Base-by-base conservation (phyloP, 2,888 invertebrate species). In the Scaptomyza flava region DNA sequence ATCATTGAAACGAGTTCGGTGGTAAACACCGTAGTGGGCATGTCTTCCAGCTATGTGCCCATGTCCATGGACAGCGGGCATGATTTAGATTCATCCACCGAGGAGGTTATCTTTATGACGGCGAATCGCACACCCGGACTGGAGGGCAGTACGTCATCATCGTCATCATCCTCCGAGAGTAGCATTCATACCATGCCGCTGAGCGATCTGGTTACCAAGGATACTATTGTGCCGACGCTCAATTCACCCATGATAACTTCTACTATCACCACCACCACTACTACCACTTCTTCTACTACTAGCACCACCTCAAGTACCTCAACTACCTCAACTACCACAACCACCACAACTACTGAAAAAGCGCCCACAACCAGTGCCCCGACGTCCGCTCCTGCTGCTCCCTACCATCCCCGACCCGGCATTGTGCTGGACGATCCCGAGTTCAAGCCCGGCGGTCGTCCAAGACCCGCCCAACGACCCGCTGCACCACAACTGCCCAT, bases 381-480 rank as follows among this genome's bases (percentile, higher is more conserved):
- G 36, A 59, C 73, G 59, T 12, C 72, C 27, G 58, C 87, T 45
- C 74, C 85, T 34, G 77, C 83, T 11, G 72, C 79, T 42, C 68
- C 95, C 0, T 96, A 96, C 90, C 94, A 95, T 30, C 96, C 96
- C 0, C 93, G 97, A 9, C 97, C 97, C 0, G 97, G 97, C 20
- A 96, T 97, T 59, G 97, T 97, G 0, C 92, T 97, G 12, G 97
- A 97, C 75, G 97, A 97, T 88, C 94, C 96, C 0, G 96, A 96
- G 90, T 96, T 95, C 91, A 95, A 96, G 84, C 96, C 96, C 0
- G 95, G 94, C 0, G 90, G 77, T 20, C 87, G 87, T 58, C 91
- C 84, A 56, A 89, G 81, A 6, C 90, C 34, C 92, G 75, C 68
- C 1, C 84, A 68, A 23, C 82, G 87, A 6, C 76, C 87, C 1